Percentiles rank a stretch among this genome's conserved stretches.
phyloP scores from a whole-genome alignment of 2,888 invertebrate genomes.

The Phymatocera aterrima region DNA sequence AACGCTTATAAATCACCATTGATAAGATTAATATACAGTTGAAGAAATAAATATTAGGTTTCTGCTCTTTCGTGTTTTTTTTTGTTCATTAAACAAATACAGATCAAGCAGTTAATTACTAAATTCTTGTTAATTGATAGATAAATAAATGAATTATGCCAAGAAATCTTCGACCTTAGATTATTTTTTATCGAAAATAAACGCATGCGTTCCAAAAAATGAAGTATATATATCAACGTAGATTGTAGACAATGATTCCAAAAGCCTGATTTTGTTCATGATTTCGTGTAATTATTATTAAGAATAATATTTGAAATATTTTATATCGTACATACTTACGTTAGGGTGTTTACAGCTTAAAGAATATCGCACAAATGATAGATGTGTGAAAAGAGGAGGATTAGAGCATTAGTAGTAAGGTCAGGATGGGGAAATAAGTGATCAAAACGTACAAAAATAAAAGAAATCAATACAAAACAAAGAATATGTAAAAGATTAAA shows the following conservation, averaged over 20 bases:
- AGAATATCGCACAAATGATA: conserved; percentile 42
- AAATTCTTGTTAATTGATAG: no score
- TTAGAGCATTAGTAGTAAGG: conserved; percentile 12
- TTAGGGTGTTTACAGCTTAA: conserved; percentile 41
- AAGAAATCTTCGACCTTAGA: no score
- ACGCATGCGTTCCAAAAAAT: conserved; percentile 4
- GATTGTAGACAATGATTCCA: not conserved
- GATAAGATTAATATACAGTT: no score
- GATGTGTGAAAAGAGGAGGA: conserved; percentile 40
- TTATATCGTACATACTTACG: conserved; percentile 45
- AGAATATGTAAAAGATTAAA: no score
- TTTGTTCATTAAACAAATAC: no score
- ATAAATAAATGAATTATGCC: no score
- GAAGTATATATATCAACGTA: not conserved
- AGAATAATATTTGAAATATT: not conserved
- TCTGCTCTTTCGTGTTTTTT: no score
- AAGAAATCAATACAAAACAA: no score
- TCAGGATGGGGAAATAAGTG: not conserved
- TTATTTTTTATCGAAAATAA: conserved; percentile 43
- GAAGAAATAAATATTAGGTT: no score
- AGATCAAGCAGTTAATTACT: no score
- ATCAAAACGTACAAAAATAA: not conserved
- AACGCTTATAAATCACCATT: no score
- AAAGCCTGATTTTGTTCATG: conserved; percentile 1
- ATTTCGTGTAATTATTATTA: not conserved